Evolutionary conservation across 2,113 vertebrate genomes (phyloP), one percentile per base, ranked within the genome.

Genomic region (Semnornis frantzii): DNA sequence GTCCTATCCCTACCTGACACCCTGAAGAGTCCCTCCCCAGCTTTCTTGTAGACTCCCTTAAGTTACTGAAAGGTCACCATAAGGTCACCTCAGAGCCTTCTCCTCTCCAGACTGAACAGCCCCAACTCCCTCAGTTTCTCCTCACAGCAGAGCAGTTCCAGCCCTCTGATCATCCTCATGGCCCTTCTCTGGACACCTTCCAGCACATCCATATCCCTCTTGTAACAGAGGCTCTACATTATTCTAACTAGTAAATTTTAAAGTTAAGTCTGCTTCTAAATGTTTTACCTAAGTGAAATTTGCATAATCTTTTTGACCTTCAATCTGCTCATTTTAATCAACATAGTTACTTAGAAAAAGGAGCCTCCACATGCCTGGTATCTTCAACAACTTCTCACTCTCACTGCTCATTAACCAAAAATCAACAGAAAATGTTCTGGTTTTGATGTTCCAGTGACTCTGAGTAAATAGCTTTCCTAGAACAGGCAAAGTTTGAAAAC

Each of bases 391-490:
- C 52, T 93, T 79, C 75, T 94, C 57, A 95, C 72, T 91, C 75
- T 94, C 57, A 95, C 72, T 91, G 92, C 78, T 93, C 69, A 85
- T 95, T 91, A 87, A 91, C 65, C 72, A 92, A 87, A 97, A 92
- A 91, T 88, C 87, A 94, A 91, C 69, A 92, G 28, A 85, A 93
- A 82, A 39, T 72, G 57, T 85, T 91, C 46, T 82, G 82, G 92
- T 82, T 82, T 31, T 59, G 13, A 69, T 88, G 74, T 91, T 89
- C 34, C 54, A 85, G 77, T 92, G 68, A 54, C 34, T 71, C 37
- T 1, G 6, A 77, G 54, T 78, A 91, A 94, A 92, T 10, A 94
- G 46, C 39, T 65, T 87, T 62, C 20, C 69, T 59, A 94, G 89
- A 78, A 92, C 82, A 93, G 21, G 57, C 64, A 90, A 74, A 85